Evolutionary conservation across 1,140 invertebrate species (phyloP), one percentile per base, ranked within the genome.

Genomic region (Eriosoma lanigerum): DNA sequence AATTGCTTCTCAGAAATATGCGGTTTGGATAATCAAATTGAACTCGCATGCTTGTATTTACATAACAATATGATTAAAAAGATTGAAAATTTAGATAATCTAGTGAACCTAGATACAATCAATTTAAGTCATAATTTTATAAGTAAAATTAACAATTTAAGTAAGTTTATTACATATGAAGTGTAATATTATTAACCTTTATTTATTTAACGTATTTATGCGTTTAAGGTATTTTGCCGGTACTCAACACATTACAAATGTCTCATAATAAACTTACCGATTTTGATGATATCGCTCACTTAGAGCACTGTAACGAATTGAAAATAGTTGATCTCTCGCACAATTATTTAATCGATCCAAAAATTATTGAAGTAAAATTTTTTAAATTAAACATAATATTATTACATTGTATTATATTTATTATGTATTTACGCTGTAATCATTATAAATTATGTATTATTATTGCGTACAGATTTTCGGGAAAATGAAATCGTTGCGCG

Each of bases 81-180:
- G 84, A 95, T 98, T 64, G 93, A 97, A 84, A 97, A 97, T 86
- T 86, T 98, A 1, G 87, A 91, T 0, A 87, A 87, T 8, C 89
- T 96, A 81, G 85, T 87, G 1, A 86, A 91, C 64, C 86, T 98
- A 38, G 93, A 96, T 84, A 95, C 92, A 0, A 84, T 98, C 6
- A 97, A 97, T 87, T 86, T 98, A 3, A 92, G 93, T 73, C 89
- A 96, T 82, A 98, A 98, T 86, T 89, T 89, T 81, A 92, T 98
- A 29, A 87, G 85, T 6, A 92, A 89, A 85, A 93, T 98, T 82
- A 93, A 96, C 85, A 70, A 70, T 21, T 70, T 70, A 38, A 70
- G 66, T 70, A n/a, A 70, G 64, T 44, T 32, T 64, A 19, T 66
- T 38, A n/a, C n/a, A n/a, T n/a, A n/a, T n/a, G n/a, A n/a, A n/a